Base-by-base conservation (phyloP, 2,888 invertebrate genomes). In the Ennomos quercinarius region DNA sequence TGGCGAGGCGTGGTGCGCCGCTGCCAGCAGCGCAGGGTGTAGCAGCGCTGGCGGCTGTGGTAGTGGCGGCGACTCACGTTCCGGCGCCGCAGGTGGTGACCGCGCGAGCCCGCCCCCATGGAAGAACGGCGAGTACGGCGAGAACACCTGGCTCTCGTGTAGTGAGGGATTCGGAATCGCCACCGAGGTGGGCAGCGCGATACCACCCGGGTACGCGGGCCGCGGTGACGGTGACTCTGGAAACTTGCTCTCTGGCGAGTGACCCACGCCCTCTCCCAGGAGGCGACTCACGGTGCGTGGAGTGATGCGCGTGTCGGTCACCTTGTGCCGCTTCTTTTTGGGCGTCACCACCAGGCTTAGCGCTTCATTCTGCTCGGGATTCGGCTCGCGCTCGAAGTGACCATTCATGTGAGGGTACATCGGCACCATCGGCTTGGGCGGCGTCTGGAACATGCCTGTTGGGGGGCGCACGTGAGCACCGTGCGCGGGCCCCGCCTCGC, bases 321-420 rank as follows among this genome's bases (percentile, higher is more conserved):
- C 97, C 96, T 99, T 99, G 83, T 99, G 98, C 56, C 99, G 94
- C 92, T 98, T 99, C 94, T 98, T 99, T 91, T 98, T 98, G 2
- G 98, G 97, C 46, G 97, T 97, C 72, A 99, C 98, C 60, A 99
- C 98, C 75, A 99, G 94, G 83, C 98, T 98, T 57, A 99, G 95
- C 4, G 99, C 98, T 85, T 98, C 98, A 86, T 97, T 97, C 86
- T 98, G 98, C 84, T 98, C 98, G 42, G 97, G 95, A 80, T 96
- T 95, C 75, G 94, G 84, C 91, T 96, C 94, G 71, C 95, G 93
- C 93, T 95, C 80, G 94, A 93, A 89, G 94, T 93, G 90, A 12
- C 93, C 93, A 72, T 94, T 93, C 93, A 95, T 94, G 63, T 93
- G 91, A 65, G 94, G 94, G 88, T 95, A 96, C 67, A 96, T 93